These are phyloP conservation scores for Ecdyonurus torrentis DNA, from an alignment of 2,888 invertebrate genomes.

Conservation along the genomic window DNA sequence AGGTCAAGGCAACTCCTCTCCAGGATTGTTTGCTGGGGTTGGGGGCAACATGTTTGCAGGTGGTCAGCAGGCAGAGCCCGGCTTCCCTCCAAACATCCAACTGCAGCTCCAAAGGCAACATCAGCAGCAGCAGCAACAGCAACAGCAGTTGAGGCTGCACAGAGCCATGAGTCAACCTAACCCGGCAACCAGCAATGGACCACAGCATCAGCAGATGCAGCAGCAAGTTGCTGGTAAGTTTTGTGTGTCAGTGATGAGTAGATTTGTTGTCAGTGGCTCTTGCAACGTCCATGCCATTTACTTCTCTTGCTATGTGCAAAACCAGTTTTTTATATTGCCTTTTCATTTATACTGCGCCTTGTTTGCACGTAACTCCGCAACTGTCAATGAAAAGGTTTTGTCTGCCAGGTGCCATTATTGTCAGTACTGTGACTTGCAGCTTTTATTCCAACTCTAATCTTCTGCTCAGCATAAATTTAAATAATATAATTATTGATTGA, in stretches of 20 bases:
- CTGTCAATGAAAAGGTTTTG: no score
- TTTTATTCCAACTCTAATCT: no score
- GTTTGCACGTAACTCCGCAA: no score
- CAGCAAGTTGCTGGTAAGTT: background rate
- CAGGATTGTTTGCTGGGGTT: background rate
- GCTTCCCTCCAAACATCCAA: background rate
- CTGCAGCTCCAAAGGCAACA: background rate
- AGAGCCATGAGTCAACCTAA: constrained; percentile 35
- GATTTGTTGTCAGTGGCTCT: background rate
- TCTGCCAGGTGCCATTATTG: no score
- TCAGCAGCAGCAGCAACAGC: constrained; percentile 26
- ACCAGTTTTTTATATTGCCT: background rate
- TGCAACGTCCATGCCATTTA: background rate
- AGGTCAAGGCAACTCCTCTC: background rate
- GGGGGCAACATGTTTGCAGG: constrained; percentile 4
- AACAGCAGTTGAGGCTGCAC: constrained; percentile 37
- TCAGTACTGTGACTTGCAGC: no score
- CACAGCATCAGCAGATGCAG: background rate
- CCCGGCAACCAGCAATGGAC: background rate
- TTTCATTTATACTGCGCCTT: no score
- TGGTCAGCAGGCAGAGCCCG: background rate
- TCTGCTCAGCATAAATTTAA: no score
- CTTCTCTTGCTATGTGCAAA: background rate
- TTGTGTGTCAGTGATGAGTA: background rate
- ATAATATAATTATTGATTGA: no score